phyloP scores from a whole-genome alignment of 2,113 vertebrate genomes.

The Gasterosteus aculeatus region DNA sequence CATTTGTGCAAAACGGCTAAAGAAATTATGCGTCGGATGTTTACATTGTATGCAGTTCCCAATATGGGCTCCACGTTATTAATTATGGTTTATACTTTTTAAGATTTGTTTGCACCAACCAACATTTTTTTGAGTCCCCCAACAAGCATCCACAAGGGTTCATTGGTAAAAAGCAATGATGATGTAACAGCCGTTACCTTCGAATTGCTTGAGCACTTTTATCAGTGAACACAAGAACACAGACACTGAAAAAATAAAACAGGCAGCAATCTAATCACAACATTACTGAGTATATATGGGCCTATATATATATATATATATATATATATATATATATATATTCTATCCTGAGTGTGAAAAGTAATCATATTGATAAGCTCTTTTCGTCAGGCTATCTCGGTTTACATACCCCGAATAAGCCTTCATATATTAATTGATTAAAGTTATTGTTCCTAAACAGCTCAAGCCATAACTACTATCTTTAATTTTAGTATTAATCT shows the following conservation, averaged over 20 bases:
- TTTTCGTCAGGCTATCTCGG: neutral
- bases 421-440: neutral
- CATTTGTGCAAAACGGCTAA: slow-evolving; percentile 9
- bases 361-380: neutral
- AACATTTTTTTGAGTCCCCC: neutral
- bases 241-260: too few relatives aligned
- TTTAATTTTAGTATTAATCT: too few relatives aligned
- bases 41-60: neutral
- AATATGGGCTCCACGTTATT: neutral
- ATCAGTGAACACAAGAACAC: too few relatives aligned
- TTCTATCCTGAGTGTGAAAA: neutral
- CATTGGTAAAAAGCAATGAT: neutral
- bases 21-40: slow-evolving; percentile 3
- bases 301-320: slow-evolving; percentile 18
- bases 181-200: too few relatives aligned
- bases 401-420: slow-evolving; percentile 2
- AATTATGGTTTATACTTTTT: neutral
- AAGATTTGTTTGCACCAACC: neutral
- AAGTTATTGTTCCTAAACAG: neutral
- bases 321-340: slow-evolving; percentile 20
- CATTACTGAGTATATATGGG: slow-evolving; percentile 11
- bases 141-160: neutral
- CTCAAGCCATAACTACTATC: too few relatives aligned
- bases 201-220: too few relatives aligned
- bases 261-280: slow-evolving; percentile 2